phyloP scores from a whole-genome alignment of 2,113 vertebrate species.

The Ammospiza caudacuta region DNA sequence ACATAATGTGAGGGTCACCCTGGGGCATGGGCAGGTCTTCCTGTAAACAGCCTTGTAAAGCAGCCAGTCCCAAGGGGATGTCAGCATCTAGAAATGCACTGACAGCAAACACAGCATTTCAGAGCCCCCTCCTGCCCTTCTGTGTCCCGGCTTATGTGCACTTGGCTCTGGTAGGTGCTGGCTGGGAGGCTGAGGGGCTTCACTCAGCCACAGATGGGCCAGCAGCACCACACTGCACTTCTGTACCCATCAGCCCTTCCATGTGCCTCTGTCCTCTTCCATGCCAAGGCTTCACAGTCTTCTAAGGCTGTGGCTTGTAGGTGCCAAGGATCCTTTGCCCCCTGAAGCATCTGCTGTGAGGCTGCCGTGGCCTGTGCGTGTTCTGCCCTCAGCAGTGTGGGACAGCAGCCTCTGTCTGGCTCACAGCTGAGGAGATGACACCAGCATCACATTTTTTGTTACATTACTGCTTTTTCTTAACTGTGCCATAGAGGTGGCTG shows the following conservation, averaged over 20 bases:
- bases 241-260: background rate
- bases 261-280: background rate
- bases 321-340: background rate
- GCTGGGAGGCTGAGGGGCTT: background rate
- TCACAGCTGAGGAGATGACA: background rate
- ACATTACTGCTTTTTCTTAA: background rate
- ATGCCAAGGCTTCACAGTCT: background rate
- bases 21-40: background rate
- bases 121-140: background rate
- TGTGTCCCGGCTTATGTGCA: accelerated
- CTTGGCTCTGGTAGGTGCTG: background rate
- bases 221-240: background rate
- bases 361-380: background rate
- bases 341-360: background rate
- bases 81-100: background rate
- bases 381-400: background rate
- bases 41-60: background rate
- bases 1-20: background rate
- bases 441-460: background rate
- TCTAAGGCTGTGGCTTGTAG: background rate
- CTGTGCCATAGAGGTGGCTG: background rate
- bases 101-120: background rate
- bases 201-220: background rate
- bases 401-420: background rate
- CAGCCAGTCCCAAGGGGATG: background rate